These are phyloP conservation scores for Pachypeltis micranthus DNA, from an alignment of 1,140 invertebrate genomes.

Conservation along the genomic window DNA sequence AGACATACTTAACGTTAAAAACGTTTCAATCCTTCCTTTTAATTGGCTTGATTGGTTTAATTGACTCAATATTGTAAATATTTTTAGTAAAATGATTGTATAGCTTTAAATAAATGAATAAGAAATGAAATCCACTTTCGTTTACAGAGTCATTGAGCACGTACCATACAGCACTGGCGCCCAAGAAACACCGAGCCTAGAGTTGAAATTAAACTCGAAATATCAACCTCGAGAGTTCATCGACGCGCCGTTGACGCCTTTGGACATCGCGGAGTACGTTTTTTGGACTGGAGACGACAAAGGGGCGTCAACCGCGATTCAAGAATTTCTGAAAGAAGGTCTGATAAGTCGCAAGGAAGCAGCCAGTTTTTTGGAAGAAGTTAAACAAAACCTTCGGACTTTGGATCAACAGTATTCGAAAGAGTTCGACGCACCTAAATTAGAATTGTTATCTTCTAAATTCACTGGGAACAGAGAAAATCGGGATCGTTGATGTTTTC, in stretches of 20 bases:
- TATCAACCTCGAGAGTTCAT: constrained; percentile 27
- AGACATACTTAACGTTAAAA: too few species aligned
- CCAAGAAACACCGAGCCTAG: neutral
- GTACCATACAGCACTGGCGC: neutral
- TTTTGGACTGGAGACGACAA: constrained; percentile 66
- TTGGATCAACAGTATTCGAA: constrained; percentile 45
- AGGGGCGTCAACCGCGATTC: constrained; percentile 55
- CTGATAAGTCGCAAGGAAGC: constrained; percentile 57
- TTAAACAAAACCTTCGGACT: constrained; percentile 54
- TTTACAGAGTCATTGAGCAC: neutral
- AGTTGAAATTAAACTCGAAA: neutral
- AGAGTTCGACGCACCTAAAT: neutral
- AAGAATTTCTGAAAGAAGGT: constrained; percentile 57
- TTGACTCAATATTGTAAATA: too few species aligned
- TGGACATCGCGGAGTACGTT: constrained; percentile 63
- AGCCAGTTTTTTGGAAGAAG: constrained; percentile 56
- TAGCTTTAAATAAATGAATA: too few species aligned
- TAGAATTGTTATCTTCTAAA: too few species aligned
- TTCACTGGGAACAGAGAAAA: too few species aligned
- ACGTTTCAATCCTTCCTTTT: too few species aligned
- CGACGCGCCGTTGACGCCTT: constrained; percentile 49
- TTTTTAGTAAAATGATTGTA: too few species aligned
- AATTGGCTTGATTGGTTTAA: too few species aligned
- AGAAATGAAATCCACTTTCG: too few species aligned
- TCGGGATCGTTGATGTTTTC: too few species aligned